Evolutionary conservation across 1,140 invertebrate species (phyloP).

Genomic region (Pseudomyrmex flavicornis): DNA sequence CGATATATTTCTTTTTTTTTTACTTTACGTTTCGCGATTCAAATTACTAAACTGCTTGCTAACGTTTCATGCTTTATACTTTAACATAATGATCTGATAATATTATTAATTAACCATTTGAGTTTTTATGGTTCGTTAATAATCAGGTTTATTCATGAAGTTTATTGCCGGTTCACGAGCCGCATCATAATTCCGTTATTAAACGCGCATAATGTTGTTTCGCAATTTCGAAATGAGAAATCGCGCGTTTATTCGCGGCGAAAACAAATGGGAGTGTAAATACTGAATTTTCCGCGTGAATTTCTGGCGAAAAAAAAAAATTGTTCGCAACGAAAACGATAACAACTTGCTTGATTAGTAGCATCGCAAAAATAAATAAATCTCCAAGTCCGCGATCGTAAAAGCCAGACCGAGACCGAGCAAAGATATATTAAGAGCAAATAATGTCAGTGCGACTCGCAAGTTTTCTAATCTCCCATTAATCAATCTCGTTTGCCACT

Average conservation of each 20-base stretch:
- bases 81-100: not conserved
- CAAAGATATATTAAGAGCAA: slow-evolving; percentile 55
- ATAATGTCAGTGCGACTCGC: slow-evolving; percentile 18
- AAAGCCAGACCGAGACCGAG: not conserved
- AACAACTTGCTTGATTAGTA: not conserved
- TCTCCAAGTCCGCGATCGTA: not conserved
- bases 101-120: slow-evolving; percentile 27
- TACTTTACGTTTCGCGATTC: not conserved
- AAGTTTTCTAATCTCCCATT: slow-evolving; percentile 59
- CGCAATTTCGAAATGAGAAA: slow-evolving; percentile 33
- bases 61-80: not conserved
- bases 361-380: not conserved
- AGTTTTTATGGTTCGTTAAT: slow-evolving; percentile 29
- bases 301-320: not conserved
- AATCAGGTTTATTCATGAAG: slow-evolving; percentile 21
- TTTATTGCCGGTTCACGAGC: slow-evolving; percentile 22
- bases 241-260: not conserved
- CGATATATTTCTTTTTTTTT: no score
- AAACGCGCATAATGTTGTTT: slow-evolving; percentile 15
- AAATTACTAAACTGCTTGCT: slow-evolving; percentile 1
- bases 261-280: slow-evolving; percentile 6
- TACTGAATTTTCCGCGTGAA: not conserved
- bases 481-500: slow-evolving; percentile 68
- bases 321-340: not conserved
- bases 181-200: slow-evolving; percentile 33